Evolutionary conservation across 2,113 vertebrate species (phyloP).

Genomic region (Oryzias celebensis): DNA sequence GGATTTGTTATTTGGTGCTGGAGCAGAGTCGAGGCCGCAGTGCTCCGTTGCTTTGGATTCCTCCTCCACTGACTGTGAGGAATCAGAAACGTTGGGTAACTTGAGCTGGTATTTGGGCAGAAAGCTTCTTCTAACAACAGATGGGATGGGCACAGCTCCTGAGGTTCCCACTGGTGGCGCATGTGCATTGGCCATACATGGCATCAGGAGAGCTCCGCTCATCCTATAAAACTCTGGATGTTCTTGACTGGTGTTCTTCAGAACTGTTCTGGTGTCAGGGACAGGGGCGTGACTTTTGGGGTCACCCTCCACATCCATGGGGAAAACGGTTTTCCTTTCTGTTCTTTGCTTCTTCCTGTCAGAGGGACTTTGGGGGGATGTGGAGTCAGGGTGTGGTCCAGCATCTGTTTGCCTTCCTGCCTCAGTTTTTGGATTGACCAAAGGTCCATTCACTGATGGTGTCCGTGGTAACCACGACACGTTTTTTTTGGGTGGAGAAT

Average conservation of each 20-base stretch:
- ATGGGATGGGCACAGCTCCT: slow-evolving; percentile 11
- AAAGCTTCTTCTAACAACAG: slow-evolving; percentile 67
- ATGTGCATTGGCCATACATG: slow-evolving; percentile 41
- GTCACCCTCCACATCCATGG: slow-evolving; percentile 32
- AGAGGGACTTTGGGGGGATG: slow-evolving; percentile 74
- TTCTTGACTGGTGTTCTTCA: slow-evolving; percentile 27
- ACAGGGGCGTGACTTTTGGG: slow-evolving; percentile 22
- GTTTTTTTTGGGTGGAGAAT: slow-evolving; percentile 46
- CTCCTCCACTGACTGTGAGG: slow-evolving; percentile 12
- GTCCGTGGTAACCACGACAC: slow-evolving; percentile 55
- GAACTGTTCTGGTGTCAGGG: slow-evolving; percentile 2
- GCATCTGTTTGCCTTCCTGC: slow-evolving; percentile 20
- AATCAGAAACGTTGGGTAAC: slow-evolving; percentile 63
- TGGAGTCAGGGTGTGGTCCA: slow-evolving; percentile 21
- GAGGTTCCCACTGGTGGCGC: slow-evolving; percentile 36
- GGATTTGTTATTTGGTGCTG: background rate
- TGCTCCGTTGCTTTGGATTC: slow-evolving; percentile 3
- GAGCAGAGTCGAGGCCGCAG: background rate
- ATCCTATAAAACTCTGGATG: slow-evolving; percentile 38
- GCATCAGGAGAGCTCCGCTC: slow-evolving; percentile 45
- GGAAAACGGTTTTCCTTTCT: slow-evolving; percentile 50
- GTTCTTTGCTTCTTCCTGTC: slow-evolving; percentile 89
- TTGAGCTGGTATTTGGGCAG: slow-evolving; percentile 81
- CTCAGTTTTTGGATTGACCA: slow-evolving; percentile 15
- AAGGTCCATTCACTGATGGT: slow-evolving; percentile 19